Evolutionary conservation across 2,113 vertebrate genomes (phyloP).

Genomic region (Antigone vipio): DNA sequence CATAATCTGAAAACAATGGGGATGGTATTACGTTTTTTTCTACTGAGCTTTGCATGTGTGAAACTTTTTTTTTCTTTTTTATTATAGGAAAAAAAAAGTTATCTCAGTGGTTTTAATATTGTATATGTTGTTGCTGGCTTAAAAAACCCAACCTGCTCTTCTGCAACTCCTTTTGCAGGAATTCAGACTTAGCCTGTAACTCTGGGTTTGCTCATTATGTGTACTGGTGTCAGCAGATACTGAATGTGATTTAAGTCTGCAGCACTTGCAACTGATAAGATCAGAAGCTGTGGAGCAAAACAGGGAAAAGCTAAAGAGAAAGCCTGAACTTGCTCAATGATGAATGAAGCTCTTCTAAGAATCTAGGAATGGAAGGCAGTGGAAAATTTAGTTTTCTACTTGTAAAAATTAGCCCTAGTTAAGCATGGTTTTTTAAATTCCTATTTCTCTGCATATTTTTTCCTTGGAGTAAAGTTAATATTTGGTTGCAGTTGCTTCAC

Average conservation of each 20-base stretch:
- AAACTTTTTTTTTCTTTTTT: neutral
- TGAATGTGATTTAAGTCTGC: neutral
- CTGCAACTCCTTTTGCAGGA: neutral
- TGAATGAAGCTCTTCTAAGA: neutral
- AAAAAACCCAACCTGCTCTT: neutral
- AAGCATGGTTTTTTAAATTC: neutral
- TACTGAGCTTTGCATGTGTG: neutral
- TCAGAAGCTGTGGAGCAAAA: neutral
- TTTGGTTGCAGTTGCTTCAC: neutral
- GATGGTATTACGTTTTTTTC: neutral
- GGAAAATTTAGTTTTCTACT: neutral
- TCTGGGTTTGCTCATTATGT: neutral
- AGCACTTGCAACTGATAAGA: neutral
- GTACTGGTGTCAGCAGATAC: neutral
- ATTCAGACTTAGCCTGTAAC: neutral
- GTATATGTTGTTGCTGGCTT: neutral
- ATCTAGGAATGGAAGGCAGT: neutral
- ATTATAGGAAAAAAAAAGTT: neutral
- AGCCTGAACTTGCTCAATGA: neutral
- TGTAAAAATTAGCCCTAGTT: neutral
- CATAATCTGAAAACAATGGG: neutral
- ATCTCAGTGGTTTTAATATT: neutral
- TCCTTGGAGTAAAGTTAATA: neutral
- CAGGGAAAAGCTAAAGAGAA: neutral
- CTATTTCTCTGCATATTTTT: neutral